Conservation (phyloP, 2,888 invertebrate species). For the Cryptophagus acutangulus region DNA sequence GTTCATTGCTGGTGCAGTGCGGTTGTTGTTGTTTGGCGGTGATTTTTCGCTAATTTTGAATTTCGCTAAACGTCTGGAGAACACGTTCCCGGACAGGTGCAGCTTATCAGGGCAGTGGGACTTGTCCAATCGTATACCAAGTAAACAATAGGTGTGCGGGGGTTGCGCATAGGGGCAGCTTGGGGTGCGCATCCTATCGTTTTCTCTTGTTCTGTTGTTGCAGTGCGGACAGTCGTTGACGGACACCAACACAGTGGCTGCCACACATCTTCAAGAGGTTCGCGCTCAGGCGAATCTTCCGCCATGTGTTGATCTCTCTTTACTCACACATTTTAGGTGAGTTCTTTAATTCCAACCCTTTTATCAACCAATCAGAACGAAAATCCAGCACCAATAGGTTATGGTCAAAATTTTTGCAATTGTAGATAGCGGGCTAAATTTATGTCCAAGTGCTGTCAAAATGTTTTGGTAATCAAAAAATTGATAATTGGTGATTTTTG, state of each 20-base stretch:
- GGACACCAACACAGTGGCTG: conserved; percentile 46
- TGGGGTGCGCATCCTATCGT: conserved; percentile 36
- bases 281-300: conserved; percentile 46
- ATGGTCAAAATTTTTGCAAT: too few relatives aligned
- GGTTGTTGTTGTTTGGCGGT: conserved; percentile 19
- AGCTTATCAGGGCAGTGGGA: conserved; percentile 20
- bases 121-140: conserved; percentile 23
- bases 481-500: too few relatives aligned
- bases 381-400: too few relatives aligned
- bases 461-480: too few relatives aligned
- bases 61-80: too few relatives aligned
- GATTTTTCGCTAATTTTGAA: too few relatives aligned
- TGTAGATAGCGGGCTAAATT: too few relatives aligned
- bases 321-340: conserved; percentile 46
- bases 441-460: too few relatives aligned
- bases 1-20: conserved; percentile 20
- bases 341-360: conserved; percentile 22
- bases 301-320: conserved; percentile 46
- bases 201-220: conserved; percentile 36
- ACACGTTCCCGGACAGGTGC: conserved; percentile 28
- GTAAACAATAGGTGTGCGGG: conserved; percentile 44
- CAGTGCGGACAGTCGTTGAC: conserved; percentile 41
- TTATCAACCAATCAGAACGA: background rate
- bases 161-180: conserved; percentile 35
- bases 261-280: conserved; percentile 47